Percentiles rank a stretch among this genome's conserved stretches.
phyloP scores from a whole-genome alignment of 2,113 vertebrate genomes.

The Erythrolamprus reginae region DNA sequence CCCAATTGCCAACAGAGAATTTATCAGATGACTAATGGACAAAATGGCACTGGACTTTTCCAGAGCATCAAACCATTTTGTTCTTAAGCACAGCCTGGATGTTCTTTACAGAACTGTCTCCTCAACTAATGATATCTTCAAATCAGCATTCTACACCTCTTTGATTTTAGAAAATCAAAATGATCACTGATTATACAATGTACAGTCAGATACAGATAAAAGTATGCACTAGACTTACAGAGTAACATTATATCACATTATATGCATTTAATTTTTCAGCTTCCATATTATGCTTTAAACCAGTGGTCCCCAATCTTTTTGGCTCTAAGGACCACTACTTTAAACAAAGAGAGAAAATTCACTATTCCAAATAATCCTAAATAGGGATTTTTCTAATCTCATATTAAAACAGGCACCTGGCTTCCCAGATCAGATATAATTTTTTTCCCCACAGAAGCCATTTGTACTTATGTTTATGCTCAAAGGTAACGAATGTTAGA shows the following conservation, averaged over 20 bases:
- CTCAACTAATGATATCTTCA: background rate
- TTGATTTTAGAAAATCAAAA: background rate
- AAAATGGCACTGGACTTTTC: background rate
- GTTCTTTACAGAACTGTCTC: background rate
- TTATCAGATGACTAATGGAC: background rate
- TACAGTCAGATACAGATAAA: background rate
- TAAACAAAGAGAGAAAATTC: background rate
- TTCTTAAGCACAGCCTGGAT: background rate
- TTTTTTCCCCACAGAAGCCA: background rate
- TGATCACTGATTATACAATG: background rate
- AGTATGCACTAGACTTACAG: background rate
- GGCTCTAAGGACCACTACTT: background rate
- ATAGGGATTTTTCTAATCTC: background rate
- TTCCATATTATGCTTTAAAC: background rate
- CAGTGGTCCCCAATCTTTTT: background rate
- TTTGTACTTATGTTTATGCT: background rate
- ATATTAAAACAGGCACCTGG: background rate
- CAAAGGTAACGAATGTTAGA: background rate
- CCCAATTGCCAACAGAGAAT: background rate
- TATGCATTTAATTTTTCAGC: background rate
- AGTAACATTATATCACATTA: background rate
- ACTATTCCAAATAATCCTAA: background rate
- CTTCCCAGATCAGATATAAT: background rate
- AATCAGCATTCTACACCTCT: background rate
- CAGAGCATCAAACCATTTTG: background rate